Evolutionary conservation across 1,140 invertebrate genomes (phyloP).

Genomic region (Drosophila bifasciata): DNA sequence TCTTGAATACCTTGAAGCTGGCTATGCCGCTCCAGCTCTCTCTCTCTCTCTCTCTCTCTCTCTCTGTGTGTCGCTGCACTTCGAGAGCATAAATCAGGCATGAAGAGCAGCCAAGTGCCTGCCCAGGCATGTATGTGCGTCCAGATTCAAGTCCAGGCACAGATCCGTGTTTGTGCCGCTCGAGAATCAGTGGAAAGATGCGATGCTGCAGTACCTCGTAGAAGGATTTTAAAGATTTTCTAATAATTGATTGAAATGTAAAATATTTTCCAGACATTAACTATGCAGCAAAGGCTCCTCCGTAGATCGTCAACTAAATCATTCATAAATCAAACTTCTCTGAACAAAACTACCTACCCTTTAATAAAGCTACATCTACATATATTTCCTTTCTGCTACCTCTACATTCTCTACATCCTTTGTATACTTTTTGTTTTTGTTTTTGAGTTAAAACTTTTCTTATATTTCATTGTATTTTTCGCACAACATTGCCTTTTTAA

Average conservation of each 20-base stretch:
- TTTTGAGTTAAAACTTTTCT: conserved; percentile 59
- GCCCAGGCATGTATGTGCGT: conserved; percentile 20
- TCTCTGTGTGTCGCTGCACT: conserved; percentile 50
- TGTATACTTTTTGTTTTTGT: conserved; percentile 65
- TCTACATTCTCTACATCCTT: background rate
- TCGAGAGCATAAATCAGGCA: conserved; percentile 73
- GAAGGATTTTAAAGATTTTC: background rate
- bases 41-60: conserved; percentile 12
- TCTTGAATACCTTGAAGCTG: conserved; percentile 49
- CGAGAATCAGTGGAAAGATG: background rate
- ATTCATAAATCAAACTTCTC: background rate
- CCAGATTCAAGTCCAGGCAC: conserved; percentile 32
- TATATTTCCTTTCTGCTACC: background rate
- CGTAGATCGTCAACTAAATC: no score
- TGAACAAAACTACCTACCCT: background rate
- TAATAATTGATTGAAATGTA: no score
- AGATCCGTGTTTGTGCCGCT: conserved; percentile 14
- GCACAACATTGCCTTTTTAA: conserved; percentile 62
- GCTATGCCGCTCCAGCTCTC: no score
- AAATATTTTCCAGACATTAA: no score
- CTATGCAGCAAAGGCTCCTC: no score
- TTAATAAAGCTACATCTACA: conserved; percentile 12
- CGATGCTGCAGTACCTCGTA: background rate
- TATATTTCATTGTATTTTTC: conserved; percentile 71
- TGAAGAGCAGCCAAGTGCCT: conserved; percentile 62